Base-by-base conservation (phyloP, 2,888 invertebrate genomes). In the Hipparchia sbordonii region DNA sequence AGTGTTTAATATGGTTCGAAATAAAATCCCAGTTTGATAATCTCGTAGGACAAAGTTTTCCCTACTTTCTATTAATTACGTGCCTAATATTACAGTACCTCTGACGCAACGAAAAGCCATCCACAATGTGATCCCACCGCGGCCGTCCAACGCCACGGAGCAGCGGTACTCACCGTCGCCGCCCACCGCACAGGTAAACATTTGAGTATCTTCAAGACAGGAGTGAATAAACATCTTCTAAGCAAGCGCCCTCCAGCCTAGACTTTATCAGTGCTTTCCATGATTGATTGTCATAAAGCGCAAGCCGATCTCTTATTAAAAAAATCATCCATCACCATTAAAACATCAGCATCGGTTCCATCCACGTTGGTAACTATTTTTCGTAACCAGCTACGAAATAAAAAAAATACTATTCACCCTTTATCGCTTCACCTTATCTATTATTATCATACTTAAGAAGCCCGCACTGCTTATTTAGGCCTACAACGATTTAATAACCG, bases 41-140 rank as follows among this genome's bases (percentile, higher is more conserved):
- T 5, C 39, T 39, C 39, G 39, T 39, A 4, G 5, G 39, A 39
- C 2, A 39, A 39, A 39, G 39, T 39, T 39, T 39, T 39, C 39
- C 39, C 39, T 39, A 39, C 39, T 39, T 71, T 45, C 51, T 39
- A 60, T 45, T 46, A 4, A 59, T 59, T 51, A 70, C 10, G 46
- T 57, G 45, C 39, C 0, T 13, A 56, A 10, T 67, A 59, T 78
- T 85, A 12, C 89, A 95, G 95, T 95, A 81, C 95, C 95, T 46
- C 84, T 94, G 75, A 94, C 94, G 48, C 93, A 94, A 71, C 67
- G 78, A 6, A 89, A 91, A 81, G 95, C 95, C 10, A 95, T 96
- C 78, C 94, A 94, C 84, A 95, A 95, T 81, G 94, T 95, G 78
- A 95, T 95, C 80, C 95, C 95, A 56, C 93, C 94, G 39, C 90